These are phyloP conservation scores for Campoplex nolae DNA, from an alignment of 2,888 invertebrate genomes.

Conservation along the genomic window DNA sequence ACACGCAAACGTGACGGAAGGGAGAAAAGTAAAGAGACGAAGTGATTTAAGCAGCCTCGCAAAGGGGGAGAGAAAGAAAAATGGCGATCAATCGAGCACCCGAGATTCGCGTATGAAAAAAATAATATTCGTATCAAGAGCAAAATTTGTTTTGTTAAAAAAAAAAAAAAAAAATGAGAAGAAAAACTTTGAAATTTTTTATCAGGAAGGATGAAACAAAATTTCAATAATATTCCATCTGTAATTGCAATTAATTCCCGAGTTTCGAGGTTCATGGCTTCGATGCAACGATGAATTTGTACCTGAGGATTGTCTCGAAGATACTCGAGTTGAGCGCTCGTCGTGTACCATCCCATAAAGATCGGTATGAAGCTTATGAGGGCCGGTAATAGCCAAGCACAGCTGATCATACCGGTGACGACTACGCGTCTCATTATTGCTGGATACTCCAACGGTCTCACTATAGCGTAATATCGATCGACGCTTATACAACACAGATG, in stretches of 20 bases:
- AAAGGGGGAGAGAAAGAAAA: not conserved
- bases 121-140: not conserved
- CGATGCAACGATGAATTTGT: slow-evolving; percentile 24
- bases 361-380: slow-evolving; percentile 88
- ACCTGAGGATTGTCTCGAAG: slow-evolving; percentile 88
- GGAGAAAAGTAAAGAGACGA: slow-evolving; percentile 3
- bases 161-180: not conserved
- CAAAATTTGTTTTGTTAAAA: not conserved
- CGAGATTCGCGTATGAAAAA: not conserved
- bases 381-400: slow-evolving; percentile 87
- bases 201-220: not conserved
- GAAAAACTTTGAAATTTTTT: not conserved
- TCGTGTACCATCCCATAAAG: slow-evolving; percentile 89
- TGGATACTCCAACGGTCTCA: slow-evolving; percentile 96
- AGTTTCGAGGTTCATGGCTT: not conserved
- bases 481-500: slow-evolving; percentile 98
- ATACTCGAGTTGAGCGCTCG: slow-evolving; percentile 86
- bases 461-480: slow-evolving; percentile 96
- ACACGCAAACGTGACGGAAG: not conserved
- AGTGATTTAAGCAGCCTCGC: not conserved
- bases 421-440: slow-evolving; percentile 94
- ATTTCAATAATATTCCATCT: not conserved
- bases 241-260: not conserved
- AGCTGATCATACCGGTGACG: slow-evolving; percentile 85
- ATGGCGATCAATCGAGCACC: not conserved